Conservation (phyloP, 2,113 vertebrate genomes). For the Coreoperca whiteheadi region DNA sequence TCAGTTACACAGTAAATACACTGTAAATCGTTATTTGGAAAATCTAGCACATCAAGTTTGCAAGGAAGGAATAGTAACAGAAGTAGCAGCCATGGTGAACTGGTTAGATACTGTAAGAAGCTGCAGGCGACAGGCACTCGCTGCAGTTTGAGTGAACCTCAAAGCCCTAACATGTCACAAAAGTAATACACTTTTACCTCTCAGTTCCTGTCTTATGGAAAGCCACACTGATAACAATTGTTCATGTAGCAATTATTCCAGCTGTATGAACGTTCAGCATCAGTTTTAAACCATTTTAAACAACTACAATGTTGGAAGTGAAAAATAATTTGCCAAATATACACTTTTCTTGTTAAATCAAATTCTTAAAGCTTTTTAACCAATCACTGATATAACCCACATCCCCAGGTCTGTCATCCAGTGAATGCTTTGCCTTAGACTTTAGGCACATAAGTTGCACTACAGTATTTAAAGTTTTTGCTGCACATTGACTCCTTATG, state of each 20-base stretch:
- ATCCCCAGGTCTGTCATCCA: neutral
- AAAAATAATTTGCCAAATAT: neutral
- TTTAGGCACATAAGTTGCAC: neutral
- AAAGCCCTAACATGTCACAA: constrained; percentile 2
- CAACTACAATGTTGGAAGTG: neutral
- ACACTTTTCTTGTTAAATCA: neutral
- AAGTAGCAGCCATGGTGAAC: neutral
- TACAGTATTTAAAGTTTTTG: constrained; percentile 16
- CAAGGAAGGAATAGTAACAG: neutral
- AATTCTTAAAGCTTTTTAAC: constrained; percentile 4
- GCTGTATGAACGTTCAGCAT: neutral
- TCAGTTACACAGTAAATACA: neutral
- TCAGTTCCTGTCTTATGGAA: constrained; percentile 5
- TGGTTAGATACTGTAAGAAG: neutral
- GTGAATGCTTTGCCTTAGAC: neutral
- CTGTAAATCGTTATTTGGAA: constrained; percentile 1
- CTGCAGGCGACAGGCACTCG: neutral
- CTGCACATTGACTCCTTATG: constrained; percentile 8
- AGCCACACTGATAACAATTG: constrained; percentile 11
- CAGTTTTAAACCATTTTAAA: neutral
- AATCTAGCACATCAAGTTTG: constrained; percentile 5
- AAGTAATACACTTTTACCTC: neutral
- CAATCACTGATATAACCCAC: neutral
- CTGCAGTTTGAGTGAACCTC: constrained; percentile 1
- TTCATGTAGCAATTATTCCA: neutral